Conservation (phyloP, 1,140 invertebrate species). For the Ostrea denselamellosa region DNA sequence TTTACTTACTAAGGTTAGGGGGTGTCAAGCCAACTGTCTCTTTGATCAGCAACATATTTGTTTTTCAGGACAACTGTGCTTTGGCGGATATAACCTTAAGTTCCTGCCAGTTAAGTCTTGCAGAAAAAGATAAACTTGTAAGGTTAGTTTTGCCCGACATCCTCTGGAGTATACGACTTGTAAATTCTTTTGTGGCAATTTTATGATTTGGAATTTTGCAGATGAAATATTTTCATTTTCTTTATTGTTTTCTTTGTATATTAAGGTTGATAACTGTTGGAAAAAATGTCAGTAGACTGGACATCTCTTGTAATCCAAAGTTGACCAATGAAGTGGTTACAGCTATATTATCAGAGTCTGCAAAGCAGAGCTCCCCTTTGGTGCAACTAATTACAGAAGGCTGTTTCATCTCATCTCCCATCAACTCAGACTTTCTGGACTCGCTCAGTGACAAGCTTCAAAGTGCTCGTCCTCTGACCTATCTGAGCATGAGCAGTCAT, state of each 20-base stretch:
- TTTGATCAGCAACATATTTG: neutral
- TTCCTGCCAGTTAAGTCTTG: neutral
- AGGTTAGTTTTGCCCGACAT: neutral
- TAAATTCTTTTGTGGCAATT: too few relatives aligned
- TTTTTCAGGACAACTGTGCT: neutral
- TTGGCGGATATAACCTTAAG: neutral
- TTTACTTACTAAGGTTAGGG: too few relatives aligned
- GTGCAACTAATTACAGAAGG: slow-evolving; percentile 51
- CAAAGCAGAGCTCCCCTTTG: slow-evolving; percentile 49
- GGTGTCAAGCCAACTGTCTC: too few relatives aligned
- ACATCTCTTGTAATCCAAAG: slow-evolving; percentile 59
- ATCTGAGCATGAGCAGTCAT: slow-evolving; percentile 56
- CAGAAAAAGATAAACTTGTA: neutral
- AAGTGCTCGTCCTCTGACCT: slow-evolving; percentile 46
- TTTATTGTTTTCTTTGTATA: neutral
- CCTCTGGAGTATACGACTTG: neutral
- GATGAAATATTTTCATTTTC: neutral
- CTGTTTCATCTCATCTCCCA: slow-evolving; percentile 59
- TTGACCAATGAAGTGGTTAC: slow-evolving; percentile 52
- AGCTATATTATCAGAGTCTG: slow-evolving; percentile 50
- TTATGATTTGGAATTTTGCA: too few relatives aligned
- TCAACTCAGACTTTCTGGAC: slow-evolving; percentile 60
- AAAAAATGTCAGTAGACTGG: slow-evolving; percentile 39
- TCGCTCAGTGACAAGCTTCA: slow-evolving; percentile 59
- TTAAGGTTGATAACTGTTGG: neutral